A percentile compares a stretch with the other conserved stretches of the same genome.
Conservation (phyloP, 2,888 invertebrate species). For the Himalopsyche japonica region DNA sequence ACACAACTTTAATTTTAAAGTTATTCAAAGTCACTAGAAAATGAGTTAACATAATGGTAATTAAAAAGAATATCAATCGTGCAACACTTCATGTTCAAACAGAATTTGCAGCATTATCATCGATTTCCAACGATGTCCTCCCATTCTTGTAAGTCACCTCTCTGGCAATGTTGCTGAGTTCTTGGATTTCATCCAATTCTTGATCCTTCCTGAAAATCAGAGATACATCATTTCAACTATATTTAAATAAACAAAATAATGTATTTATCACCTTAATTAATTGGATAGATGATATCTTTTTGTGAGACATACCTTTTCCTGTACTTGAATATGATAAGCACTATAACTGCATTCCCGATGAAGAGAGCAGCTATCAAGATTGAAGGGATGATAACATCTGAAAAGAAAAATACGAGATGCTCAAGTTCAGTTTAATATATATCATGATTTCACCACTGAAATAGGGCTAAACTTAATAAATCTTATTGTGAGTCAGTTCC, state of each 20-base stretch:
- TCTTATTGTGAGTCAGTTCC: too few species aligned
- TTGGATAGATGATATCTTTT: too few species aligned
- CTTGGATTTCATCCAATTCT: slow-evolving; percentile 49
- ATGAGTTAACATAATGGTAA: background rate
- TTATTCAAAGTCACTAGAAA: background rate
- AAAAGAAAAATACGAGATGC: slow-evolving; percentile 44
- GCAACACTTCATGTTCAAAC: slow-evolving; percentile 26
- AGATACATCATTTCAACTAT: too few species aligned
- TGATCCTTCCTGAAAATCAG: slow-evolving; percentile 50
- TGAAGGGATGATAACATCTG: slow-evolving; percentile 75
- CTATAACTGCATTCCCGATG: slow-evolving; percentile 72
- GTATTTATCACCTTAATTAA: too few species aligned
- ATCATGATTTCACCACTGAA: too few species aligned
- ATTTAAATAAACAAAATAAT: too few species aligned
- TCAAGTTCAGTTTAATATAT: background rate
- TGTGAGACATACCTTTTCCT: slow-evolving; percentile 64
- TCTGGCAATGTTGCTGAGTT: slow-evolving; percentile 43
- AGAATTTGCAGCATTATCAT: slow-evolving; percentile 38
- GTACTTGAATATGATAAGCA: slow-evolving; percentile 74
- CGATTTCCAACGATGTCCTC: slow-evolving; percentile 46
- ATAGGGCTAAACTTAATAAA: background rate
- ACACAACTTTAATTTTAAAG: background rate
- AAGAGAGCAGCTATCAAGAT: slow-evolving; percentile 72
- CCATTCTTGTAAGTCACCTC: slow-evolving; percentile 35
- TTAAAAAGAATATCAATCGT: background rate